Evolutionary conservation across 2,113 vertebrate species (phyloP).

Genomic region (Petaurus breviceps): DNA sequence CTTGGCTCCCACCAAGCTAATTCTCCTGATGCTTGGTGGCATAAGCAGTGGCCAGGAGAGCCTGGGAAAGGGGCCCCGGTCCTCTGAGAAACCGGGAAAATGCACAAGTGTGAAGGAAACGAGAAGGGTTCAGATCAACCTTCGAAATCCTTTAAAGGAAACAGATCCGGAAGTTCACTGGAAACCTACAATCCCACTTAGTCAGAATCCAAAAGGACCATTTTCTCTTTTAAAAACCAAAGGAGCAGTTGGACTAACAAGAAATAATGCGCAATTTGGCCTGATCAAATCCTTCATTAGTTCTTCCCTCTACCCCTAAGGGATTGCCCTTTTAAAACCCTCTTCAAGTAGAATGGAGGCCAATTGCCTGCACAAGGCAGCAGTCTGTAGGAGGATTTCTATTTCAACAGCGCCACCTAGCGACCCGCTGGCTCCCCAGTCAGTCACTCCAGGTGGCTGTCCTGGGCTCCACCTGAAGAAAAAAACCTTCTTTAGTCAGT

Average conservation of each 20-base stretch:
- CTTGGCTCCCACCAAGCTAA: not conserved
- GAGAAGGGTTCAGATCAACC: slow-evolving; percentile 45
- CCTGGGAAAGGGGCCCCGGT: slow-evolving; percentile 28
- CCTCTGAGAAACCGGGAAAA: slow-evolving; percentile 34
- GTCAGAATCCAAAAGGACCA: slow-evolving; percentile 44
- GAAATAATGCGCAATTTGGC: slow-evolving; percentile 66
- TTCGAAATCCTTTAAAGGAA: slow-evolving; percentile 10
- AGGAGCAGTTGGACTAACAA: slow-evolving; percentile 57
- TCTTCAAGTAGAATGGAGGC: slow-evolving; percentile 63
- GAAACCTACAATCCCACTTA: slow-evolving; percentile 21
- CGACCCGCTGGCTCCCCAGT: slow-evolving; percentile 67
- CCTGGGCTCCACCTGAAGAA: not conserved
- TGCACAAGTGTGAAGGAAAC: no score
- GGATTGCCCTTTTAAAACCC: slow-evolving; percentile 73
- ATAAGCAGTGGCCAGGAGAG: slow-evolving; percentile 13
- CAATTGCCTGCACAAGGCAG: slow-evolving; percentile 45
- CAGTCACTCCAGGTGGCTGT: not conserved
- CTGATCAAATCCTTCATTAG: slow-evolving; percentile 71
- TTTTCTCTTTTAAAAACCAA: slow-evolving; percentile 57
- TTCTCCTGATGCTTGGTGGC: slow-evolving; percentile 30
- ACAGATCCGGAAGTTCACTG: slow-evolving; percentile 49
- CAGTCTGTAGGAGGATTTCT: slow-evolving; percentile 69
- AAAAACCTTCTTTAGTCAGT: not conserved
- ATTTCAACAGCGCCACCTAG: slow-evolving; percentile 87
- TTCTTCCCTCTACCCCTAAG: slow-evolving; percentile 67